Evolutionary conservation across 2,113 vertebrate species (phyloP).

Genomic region (Bubo scandiacus): DNA sequence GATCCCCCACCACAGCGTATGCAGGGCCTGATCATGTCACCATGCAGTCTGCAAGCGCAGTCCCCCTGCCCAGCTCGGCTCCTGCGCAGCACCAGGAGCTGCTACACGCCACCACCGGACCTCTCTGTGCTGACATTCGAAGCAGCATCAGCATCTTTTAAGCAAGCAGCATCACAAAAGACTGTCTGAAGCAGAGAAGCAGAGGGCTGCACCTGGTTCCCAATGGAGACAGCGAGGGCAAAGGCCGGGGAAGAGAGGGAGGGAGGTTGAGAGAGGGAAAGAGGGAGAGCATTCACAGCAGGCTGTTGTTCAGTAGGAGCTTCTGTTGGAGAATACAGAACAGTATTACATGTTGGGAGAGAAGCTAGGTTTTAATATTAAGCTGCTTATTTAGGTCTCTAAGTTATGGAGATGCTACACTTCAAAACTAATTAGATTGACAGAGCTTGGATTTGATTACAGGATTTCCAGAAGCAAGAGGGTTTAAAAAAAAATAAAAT

Average conservation of each 20-base stretch:
- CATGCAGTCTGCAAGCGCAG: rapidly evolving
- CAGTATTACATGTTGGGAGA: neutral
- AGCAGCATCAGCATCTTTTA: constrained; percentile 25
- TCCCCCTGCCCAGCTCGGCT: neutral
- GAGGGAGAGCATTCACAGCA: neutral
- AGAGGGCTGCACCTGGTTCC: neutral
- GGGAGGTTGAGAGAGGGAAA: neutral
- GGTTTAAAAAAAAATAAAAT: constrained; percentile 23
- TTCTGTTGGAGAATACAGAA: neutral
- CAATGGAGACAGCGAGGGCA: neutral
- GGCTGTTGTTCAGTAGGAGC: neutral
- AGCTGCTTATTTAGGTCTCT: constrained; percentile 65
- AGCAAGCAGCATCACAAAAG: neutral
- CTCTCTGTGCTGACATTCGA: rapidly evolving
- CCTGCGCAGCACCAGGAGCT: neutral
- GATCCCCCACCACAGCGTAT: rapidly evolving
- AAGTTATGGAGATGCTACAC: constrained; percentile 42
- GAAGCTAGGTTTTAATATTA: constrained; percentile 58
- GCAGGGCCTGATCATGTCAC: rapidly evolving
- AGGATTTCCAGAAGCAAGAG: constrained; percentile 58
- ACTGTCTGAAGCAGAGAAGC: neutral
- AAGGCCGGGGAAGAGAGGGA: neutral
- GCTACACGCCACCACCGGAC: neutral
- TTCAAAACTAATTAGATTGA: constrained; percentile 71
- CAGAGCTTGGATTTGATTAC: constrained; percentile 52